Base-by-base conservation (phyloP, 2,113 vertebrate species). In the Setophaga kirtlandii region DNA sequence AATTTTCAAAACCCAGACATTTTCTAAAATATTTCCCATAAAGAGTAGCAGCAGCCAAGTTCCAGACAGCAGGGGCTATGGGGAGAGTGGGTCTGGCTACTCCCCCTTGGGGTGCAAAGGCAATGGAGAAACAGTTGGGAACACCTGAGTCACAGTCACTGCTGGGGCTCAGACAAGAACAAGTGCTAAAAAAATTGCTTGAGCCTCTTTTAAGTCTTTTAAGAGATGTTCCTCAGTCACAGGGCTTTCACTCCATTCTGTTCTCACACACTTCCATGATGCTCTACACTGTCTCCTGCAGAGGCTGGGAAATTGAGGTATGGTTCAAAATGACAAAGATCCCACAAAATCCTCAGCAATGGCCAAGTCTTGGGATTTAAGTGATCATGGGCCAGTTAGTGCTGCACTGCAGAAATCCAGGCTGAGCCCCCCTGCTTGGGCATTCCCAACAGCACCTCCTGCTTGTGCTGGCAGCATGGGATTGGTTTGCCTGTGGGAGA, bases 1-100 rank as follows among this genome's bases (percentile, higher is more conserved):
- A 0, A 0, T 59, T 70, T 59, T 16, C 47, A 67, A 65, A 82
- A 8, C 1, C 3, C 37, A 63, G 18, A 15, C 8, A 13, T 63
- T 46, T 77, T 67, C 74, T 74, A 15, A 39, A 55, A 63, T 33
- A 4, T 23, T 50, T 39, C 30, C 3, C 4, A 3, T 10, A 9
- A 76, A 39, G 44, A 25, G 25, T 6, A 65, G n/a, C 7, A 53
- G 62, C 28, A 85, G 12, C 11, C 31, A 59, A 85, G 30, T 73
- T 68, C 77, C 11, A 16, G 53, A 30, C 9, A 37, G n/a, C 7
- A 8, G 9, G 60, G 30, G 35, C 50, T 73, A 50, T 15, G 19
- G 21, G 23, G 33, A 69, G 33, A 76, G 37, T 2, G 2, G 20
- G 25, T 10, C 37, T 70, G 82, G 60, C 60, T 80, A 52, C 41